Base-by-base conservation (phyloP, 2,797 vertebrate genomes). In the Falco novaeseelandiae region DNA sequence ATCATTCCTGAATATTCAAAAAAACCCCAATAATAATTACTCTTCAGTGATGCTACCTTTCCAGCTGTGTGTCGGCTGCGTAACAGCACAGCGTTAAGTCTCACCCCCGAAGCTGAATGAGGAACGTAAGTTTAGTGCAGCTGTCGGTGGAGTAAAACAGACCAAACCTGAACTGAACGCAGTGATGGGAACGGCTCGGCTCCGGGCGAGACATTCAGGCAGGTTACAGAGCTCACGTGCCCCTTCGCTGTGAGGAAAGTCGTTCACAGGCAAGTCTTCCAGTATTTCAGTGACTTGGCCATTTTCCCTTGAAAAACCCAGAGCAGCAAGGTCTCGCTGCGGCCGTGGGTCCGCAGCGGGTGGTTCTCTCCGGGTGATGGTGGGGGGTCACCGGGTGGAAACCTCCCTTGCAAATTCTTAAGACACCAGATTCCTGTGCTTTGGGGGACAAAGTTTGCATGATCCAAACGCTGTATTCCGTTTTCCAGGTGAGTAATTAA, bases 401-500 rank as follows among this genome's bases (percentile, higher is more conserved):
- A 18, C 38, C 32, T 94, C 6, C 8, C 59, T 38, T 27, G 22
- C 17, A 1, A 59, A 9, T 69, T 65, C 72, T 78, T 14, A 36
- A 55, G n/a, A 59, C 6, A 70, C 16, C 40, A 29, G 55, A 92
- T 73, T 90, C 63, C 59, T 70, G 26, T 89, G 77, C 70, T 84
- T 59, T 94, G 88, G n/a, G 67, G 93, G 83, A 71, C 18, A 77
- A 71, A 84, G 30, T 69, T 57, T 72, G 29, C 73, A 90, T 17
- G 15, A 73, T 70, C 65, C 84, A 80, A 90, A 83, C 69, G 44
- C 48, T 44, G 2, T 27, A 51, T 84, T 87, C 86, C 1, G 0
- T 78, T 72, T 88, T 93, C 51, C 76, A 74, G 61, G 83, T 58
- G 69, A 79, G 66, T 94, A 92, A 91, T 73, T 87, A 72, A 90